A percentile compares a stretch with the other conserved stretches of the same genome.
These are phyloP conservation scores for Pollachius pollachius DNA, from an alignment of 2,113 vertebrate species.

Conservation along the genomic window DNA sequence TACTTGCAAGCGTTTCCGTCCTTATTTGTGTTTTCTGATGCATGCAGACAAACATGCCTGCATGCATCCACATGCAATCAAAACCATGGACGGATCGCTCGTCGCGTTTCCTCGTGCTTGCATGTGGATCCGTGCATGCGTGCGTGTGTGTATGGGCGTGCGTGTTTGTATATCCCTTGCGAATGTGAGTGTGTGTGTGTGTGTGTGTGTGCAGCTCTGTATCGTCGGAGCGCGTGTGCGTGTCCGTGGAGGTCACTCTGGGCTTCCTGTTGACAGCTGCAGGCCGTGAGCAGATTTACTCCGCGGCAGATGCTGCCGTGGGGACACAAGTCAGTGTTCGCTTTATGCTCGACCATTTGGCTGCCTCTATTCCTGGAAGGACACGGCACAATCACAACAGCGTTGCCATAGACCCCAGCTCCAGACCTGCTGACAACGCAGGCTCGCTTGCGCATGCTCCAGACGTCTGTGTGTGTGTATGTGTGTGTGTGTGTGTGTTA, in stretches of 20 bases:
- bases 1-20: slow-evolving; percentile 8
- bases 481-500: slow-evolving; percentile 13
- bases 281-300: slow-evolving; percentile 68
- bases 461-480: not conserved
- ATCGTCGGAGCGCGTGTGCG: slow-evolving; percentile 22
- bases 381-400: slow-evolving; percentile 34
- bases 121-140: slow-evolving; percentile 31
- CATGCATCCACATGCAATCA: not conserved
- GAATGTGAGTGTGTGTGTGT: slow-evolving; percentile 14
- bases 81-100: not conserved
- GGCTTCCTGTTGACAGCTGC: slow-evolving; percentile 74
- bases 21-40: slow-evolving; percentile 19
- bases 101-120: not conserved
- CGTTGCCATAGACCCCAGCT: slow-evolving; percentile 45
- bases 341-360: slow-evolving; percentile 67
- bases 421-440: slow-evolving; percentile 30
- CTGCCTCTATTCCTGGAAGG: slow-evolving; percentile 58
- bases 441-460: not conserved
- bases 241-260: slow-evolving; percentile 59
- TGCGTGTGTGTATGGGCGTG: slow-evolving; percentile 26
- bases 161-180: slow-evolving; percentile 1
- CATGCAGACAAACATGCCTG: slow-evolving; percentile 30
- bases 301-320: slow-evolving; percentile 68
- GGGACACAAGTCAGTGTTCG: slow-evolving; percentile 52
- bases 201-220: slow-evolving; percentile 2